A percentile compares a stretch with the other conserved stretches of the same genome.
Evolutionary conservation across 2,888 invertebrate genomes (phyloP).

Genomic region (Icerya purchasi): DNA sequence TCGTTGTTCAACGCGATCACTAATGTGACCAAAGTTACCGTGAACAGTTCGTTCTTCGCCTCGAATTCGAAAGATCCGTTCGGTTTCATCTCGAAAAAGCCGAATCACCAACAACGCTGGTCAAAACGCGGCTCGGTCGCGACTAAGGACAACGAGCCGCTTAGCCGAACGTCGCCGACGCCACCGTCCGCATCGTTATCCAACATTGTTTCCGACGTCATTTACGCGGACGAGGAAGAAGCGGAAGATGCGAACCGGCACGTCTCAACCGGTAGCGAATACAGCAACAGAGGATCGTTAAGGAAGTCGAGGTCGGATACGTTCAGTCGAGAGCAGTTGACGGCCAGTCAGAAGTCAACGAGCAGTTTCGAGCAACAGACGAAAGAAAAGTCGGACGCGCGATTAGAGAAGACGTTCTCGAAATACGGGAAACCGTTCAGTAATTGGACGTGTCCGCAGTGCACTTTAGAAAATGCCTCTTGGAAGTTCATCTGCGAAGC

Average conservation of each 20-base stretch:
- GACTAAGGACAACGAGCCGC: not conserved
- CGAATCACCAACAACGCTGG: no score
- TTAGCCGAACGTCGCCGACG: not conserved
- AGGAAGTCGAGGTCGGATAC: not conserved
- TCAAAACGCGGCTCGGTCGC: not conserved
- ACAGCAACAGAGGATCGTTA: not conserved
- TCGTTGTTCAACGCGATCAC: conserved; percentile 40
- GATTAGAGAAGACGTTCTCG: not conserved
- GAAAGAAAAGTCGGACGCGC: not conserved
- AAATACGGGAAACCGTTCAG: conserved; percentile 10
- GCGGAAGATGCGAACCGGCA: not conserved
- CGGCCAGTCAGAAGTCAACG: not conserved
- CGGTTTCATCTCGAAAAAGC: conserved; percentile 18
- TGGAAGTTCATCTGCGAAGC: conserved; percentile 40
- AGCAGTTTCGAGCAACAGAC: not conserved
- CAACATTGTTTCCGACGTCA: not conserved
- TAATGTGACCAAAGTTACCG: conserved; percentile 33
- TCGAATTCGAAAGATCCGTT: conserved; percentile 14
- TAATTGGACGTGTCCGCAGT: conserved; percentile 36
- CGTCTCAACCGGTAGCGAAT: not conserved
- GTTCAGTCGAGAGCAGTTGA: not conserved
- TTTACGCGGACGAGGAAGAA: not conserved
- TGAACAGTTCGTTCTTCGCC: conserved; percentile 28
- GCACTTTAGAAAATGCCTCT: conserved; percentile 36
- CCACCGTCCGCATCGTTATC: not conserved